Percentiles rank a stretch among this genome's conserved stretches.
Conservation (phyloP, 2,888 invertebrate genomes). For the Leucozona laternaria region DNA sequence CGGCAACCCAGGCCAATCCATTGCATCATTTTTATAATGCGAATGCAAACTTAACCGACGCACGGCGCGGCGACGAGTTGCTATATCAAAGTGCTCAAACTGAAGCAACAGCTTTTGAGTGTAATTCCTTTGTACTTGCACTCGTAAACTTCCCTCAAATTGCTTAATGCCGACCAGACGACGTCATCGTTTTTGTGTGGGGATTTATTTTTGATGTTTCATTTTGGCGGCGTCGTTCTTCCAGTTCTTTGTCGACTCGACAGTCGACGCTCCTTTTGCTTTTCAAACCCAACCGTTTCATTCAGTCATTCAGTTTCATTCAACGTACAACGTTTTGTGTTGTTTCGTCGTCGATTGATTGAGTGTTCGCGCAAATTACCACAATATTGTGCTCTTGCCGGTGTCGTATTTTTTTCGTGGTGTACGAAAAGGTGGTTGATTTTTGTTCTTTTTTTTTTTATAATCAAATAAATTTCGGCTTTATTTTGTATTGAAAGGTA, state of each 20-base stretch:
- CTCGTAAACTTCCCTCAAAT: background rate
- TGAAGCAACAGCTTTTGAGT: constrained; percentile 29
- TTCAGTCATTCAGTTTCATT: constrained; percentile 51
- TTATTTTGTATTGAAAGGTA: constrained; percentile 62
- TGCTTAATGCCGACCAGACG: background rate
- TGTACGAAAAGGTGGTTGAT: constrained; percentile 52
- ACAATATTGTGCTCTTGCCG: constrained; percentile 7
- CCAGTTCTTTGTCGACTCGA: too few species aligned
- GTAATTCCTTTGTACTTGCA: background rate
- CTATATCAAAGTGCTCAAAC: too few species aligned
- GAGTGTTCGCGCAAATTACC: constrained; percentile 1
- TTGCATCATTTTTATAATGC: background rate
- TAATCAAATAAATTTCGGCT: constrained; percentile 10
- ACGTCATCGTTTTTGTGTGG: constrained; percentile 22
- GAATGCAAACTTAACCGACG: background rate
- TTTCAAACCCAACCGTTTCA: constrained; percentile 65
- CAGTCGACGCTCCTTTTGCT: constrained; percentile 22
- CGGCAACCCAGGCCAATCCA: background rate
- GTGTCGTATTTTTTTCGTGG: constrained; percentile 29
- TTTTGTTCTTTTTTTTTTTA: constrained; percentile 20
- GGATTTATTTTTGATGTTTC: constrained; percentile 15
- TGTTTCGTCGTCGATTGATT: constrained; percentile 24
- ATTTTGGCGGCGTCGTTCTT: constrained; percentile 16
- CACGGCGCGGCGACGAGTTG: too few species aligned
- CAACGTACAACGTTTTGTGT: constrained; percentile 61